Evolutionary conservation across 2,113 vertebrate genomes (phyloP).

Genomic region (Lethenteron reissneri): DNA sequence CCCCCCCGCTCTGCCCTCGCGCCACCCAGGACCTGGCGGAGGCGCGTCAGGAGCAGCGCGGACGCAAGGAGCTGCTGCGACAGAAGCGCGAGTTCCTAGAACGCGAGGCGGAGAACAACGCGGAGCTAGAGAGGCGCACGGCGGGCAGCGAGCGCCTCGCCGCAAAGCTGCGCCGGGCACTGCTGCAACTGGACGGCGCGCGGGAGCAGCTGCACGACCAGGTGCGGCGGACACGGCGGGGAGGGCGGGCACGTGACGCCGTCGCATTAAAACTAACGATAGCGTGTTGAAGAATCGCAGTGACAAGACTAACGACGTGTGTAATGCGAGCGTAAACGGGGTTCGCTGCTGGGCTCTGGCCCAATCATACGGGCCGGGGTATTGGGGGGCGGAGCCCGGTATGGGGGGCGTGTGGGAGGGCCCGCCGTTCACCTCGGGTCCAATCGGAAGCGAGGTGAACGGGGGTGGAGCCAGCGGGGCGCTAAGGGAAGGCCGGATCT

Average conservation of each 20-base stretch:
- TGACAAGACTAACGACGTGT: neutral
- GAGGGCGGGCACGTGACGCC: too few relatives aligned
- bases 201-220: slow-evolving; percentile 38
- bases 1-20: too few relatives aligned
- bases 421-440: too few relatives aligned
- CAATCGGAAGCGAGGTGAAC: too few relatives aligned
- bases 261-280: too few relatives aligned
- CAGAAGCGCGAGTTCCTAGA: slow-evolving; percentile 46
- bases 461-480: too few relatives aligned
- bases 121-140: slow-evolving; percentile 49
- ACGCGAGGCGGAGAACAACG: slow-evolving; percentile 48
- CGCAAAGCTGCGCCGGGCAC: slow-evolving; percentile 26
- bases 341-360: too few relatives aligned
- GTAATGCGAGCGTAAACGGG: neutral
- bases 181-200: slow-evolving; percentile 32
- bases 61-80: slow-evolving; percentile 30
- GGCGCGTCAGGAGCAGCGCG: slow-evolving; percentile 35
- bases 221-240: slow-evolving; percentile 15
- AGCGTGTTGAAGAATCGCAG: neutral
- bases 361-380: too few relatives aligned
- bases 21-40: slow-evolving; percentile 32
- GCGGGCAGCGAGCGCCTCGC: slow-evolving; percentile 25
- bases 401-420: too few relatives aligned
- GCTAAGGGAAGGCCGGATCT: too few relatives aligned
- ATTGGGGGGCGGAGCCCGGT: too few relatives aligned